Conservation (phyloP, 2,888 invertebrate genomes). For the Caenorhabditis sp. region DNA sequence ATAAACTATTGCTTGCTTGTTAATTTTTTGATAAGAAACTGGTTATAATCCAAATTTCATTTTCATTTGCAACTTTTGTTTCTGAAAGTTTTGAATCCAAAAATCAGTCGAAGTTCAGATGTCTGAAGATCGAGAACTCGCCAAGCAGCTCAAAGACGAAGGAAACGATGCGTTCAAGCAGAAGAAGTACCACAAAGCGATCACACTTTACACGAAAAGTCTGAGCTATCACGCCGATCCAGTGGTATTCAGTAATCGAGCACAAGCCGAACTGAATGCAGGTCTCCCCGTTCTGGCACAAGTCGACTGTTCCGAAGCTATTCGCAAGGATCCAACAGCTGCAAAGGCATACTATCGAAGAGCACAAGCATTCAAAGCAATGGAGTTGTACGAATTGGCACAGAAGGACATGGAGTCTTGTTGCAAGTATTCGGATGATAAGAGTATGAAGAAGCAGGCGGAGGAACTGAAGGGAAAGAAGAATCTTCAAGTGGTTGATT, state of each 20-base stretch:
- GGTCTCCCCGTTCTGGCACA: slow-evolving; percentile 86
- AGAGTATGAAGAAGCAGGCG: slow-evolving; percentile 22
- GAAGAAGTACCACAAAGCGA: slow-evolving; percentile 89
- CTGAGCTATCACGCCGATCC: slow-evolving; percentile 88
- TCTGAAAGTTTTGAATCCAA: too few relatives aligned
- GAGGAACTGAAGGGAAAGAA: slow-evolving; percentile 54
- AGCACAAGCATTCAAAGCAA: slow-evolving; percentile 63
- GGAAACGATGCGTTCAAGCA: slow-evolving; percentile 90
- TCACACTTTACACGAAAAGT: slow-evolving; percentile 90
- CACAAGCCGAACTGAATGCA: slow-evolving; percentile 89
- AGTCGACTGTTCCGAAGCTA: slow-evolving; percentile 79
- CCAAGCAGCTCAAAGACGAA: slow-evolving; percentile 50
- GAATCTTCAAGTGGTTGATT: slow-evolving; percentile 40
- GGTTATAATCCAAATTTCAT: background rate
- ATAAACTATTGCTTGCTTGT: slow-evolving; percentile 35
- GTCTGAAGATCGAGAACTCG: slow-evolving; percentile 30
- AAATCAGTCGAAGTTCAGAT: slow-evolving; percentile 50
- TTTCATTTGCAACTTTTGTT: too few relatives aligned
- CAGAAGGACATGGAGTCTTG: slow-evolving; percentile 56
- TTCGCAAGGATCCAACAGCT: slow-evolving; percentile 75
- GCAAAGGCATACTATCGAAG: slow-evolving; percentile 81
- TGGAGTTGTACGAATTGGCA: slow-evolving; percentile 66
- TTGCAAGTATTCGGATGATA: slow-evolving; percentile 39
- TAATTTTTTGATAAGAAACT: background rate
- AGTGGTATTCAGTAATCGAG: slow-evolving; percentile 87